These are phyloP conservation scores for Onchidella celtica DNA, from an alignment of 2,888 invertebrate genomes.

Conservation along the genomic window DNA sequence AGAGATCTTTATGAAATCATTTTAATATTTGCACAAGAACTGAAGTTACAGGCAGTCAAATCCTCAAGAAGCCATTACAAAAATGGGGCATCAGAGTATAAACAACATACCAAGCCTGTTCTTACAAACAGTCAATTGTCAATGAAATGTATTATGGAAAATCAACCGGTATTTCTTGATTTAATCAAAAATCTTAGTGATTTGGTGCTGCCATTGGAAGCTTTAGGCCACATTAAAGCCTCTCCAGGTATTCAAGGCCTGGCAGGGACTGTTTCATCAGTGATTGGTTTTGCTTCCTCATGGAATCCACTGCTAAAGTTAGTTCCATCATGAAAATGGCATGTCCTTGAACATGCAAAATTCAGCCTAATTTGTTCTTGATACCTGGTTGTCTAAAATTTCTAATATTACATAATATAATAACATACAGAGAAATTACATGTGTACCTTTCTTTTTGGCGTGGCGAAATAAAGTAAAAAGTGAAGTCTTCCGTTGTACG, in stretches of 20 bases:
- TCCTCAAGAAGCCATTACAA: conserved; percentile 57
- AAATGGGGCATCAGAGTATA: conserved; percentile 59
- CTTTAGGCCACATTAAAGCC: conserved; percentile 88
- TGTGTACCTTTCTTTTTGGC: too few relatives aligned
- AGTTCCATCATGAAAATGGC: conserved; percentile 60
- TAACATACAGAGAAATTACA: not conserved
- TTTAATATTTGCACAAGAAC: conserved; percentile 59
- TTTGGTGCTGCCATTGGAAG: conserved; percentile 91
- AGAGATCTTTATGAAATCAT: conserved; percentile 89
- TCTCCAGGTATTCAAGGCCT: conserved; percentile 89
- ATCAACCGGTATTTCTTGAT: conserved; percentile 85
- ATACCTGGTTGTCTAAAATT: not conserved
- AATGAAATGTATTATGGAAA: conserved; percentile 60
- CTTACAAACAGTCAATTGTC: conserved; percentile 51
- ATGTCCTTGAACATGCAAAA: not conserved
- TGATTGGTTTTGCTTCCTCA: conserved; percentile 88
- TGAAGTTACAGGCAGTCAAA: conserved; percentile 53
- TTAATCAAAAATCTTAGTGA: conserved; percentile 93
- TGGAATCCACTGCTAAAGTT: conserved; percentile 90
- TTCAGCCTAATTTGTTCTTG: not conserved
- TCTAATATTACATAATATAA: not conserved
- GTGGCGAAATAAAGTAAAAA: too few relatives aligned
- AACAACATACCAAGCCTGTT: conserved; percentile 51
- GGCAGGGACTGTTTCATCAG: conserved; percentile 90
- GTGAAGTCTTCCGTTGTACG: too few relatives aligned